Conservation (phyloP, 2,888 invertebrate genomes). For the Brachyptera putata region DNA sequence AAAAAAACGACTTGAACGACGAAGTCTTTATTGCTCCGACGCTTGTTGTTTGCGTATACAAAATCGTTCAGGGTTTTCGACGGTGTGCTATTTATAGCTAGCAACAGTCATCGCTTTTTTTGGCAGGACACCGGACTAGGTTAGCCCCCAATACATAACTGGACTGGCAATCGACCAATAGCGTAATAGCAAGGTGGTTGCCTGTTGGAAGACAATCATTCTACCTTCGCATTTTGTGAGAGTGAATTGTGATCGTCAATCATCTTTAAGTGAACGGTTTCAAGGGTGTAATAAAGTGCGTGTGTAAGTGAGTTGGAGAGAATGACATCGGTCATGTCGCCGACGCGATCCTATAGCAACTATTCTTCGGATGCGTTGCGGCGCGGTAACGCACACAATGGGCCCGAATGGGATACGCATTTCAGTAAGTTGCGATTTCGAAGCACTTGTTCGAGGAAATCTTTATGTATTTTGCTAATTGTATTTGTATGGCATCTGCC, state of each 20-base stretch:
- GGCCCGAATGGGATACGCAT: constrained; percentile 12
- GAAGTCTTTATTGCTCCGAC: constrained; percentile 4
- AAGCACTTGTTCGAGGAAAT: too few species aligned
- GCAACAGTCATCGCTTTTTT: not conserved
- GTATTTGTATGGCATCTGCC: too few species aligned
- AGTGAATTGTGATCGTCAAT: not conserved
- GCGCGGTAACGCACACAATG: not conserved
- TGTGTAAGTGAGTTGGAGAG: not conserved
- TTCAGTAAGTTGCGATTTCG: constrained; percentile 16
- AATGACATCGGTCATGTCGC: not conserved
- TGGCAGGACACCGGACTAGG: constrained; percentile 12
- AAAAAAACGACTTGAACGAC: too few species aligned
- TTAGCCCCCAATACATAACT: constrained; percentile 15
- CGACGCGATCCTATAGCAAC: not conserved
- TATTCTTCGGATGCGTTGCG: constrained; percentile 1
- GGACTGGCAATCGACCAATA: constrained; percentile 18
- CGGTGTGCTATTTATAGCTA: not conserved
- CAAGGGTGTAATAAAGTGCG: not conserved
- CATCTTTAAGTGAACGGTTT: not conserved
- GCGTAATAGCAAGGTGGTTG: constrained; percentile 8
- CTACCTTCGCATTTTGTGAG: constrained; percentile 1
- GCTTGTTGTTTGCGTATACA: constrained; percentile 7
- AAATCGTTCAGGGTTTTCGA: constrained; percentile 8
- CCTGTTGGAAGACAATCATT: constrained; percentile 11
- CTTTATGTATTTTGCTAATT: too few species aligned